A percentile compares a stretch with the other conserved stretches of the same genome.
These are phyloP conservation scores for Ceratoteleas bidentatus DNA, from an alignment of 1,140 invertebrate species.

Conservation along the genomic window DNA sequence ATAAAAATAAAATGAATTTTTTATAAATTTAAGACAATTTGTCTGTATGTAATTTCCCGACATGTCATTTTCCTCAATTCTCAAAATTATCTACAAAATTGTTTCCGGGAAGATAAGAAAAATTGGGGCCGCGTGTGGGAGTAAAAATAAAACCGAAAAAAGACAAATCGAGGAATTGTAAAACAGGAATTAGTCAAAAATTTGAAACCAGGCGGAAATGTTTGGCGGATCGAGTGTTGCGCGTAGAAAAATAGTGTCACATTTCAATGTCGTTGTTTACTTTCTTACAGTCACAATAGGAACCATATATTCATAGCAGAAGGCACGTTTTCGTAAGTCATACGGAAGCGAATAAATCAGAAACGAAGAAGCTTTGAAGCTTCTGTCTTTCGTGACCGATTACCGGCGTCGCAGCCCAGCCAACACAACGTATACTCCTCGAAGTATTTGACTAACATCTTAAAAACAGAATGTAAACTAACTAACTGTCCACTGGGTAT, in stretches of 20 bases:
- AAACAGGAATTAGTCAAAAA: conserved; percentile 1
- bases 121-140: no score
- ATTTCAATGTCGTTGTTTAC: conserved; percentile 39
- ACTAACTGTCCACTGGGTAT: conserved; percentile 75
- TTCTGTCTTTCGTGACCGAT: conserved; percentile 65
- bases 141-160: neutral
- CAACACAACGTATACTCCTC: conserved; percentile 69
- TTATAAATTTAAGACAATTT: no score
- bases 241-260: conserved; percentile 53
- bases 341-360: conserved; percentile 6
- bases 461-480: conserved; percentile 78
- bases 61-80: no score
- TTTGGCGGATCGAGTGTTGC: conserved; percentile 21
- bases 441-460: conserved; percentile 77
- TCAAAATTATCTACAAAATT: no score
- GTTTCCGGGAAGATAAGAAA: no score
- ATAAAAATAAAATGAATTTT: no score
- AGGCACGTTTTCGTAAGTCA: conserved; percentile 12
- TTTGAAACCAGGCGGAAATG: conserved; percentile 6
- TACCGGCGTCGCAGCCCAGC: conserved; percentile 52
- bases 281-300: conserved; percentile 29
- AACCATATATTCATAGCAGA: conserved; percentile 32
- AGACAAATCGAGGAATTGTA: neutral
- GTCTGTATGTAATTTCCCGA: no score
- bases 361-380: conserved; percentile 16